Evolutionary conservation across 2,797 vertebrate genomes (phyloP), one percentile per base, ranked within the genome.

Genomic region (Sebastes jordani): DNA sequence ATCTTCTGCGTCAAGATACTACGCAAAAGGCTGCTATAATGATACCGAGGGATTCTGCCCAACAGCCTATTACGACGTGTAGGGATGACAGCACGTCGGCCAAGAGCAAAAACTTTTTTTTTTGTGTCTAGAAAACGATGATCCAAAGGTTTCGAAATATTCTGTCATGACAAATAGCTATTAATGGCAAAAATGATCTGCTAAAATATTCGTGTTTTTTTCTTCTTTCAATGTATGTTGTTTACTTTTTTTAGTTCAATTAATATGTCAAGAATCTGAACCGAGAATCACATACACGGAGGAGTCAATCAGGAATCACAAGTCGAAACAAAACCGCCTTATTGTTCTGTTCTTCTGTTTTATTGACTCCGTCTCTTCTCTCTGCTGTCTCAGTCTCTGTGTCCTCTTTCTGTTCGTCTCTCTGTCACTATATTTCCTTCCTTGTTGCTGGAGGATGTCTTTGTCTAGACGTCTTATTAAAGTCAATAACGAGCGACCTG

Each of bases 391-490:
- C 62, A 4, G 20, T 56, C 52, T 27, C 23, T 13, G 0, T 71
- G 54, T 54, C 49, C 59, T 70, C 70, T 11, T 22, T 46, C 16
- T 46, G 5, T 70, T 7, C 11, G n/a, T 46, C 25, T 74, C 30
- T 71, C 29, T 63, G 62, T 42, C 56, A 18, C 22, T 23, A 20
- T 67, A 54, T 60, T 71, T 77, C 68, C 49, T 11, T 29, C 49
- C 62, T 20, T 71, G 29, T 55, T 55, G 64, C 76, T 85, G 5
- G 55, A 66, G 65, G 74, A 84, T 22, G 56, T 76, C 69, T 80
- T 67, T 1, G 78, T 85, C 77, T 89, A 80, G 82, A 85, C 52
- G 1, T 90, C 76, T 82, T 83, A 83, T 89, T 90, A 84, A 85
- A 88, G 68, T 79, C 58, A 78, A 75, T 87, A 86, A 84, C 22